Base-by-base conservation (phyloP, 2,797 vertebrate genomes). In the Spheniscus humboldti region DNA sequence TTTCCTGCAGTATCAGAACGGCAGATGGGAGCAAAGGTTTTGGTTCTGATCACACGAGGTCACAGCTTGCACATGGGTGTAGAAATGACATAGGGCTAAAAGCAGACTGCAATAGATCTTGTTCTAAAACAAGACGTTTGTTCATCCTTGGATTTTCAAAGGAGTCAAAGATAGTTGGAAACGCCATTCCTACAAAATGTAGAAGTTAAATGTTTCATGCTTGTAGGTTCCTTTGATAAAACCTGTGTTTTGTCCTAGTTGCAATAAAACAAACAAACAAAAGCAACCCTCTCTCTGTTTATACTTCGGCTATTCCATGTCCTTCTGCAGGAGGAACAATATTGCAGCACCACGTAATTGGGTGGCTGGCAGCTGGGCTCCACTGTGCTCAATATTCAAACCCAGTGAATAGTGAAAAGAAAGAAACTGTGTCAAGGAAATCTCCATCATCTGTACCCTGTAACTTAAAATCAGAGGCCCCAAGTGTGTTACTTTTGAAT, bases 1-100 rank as follows among this genome's bases (percentile, higher is more conserved):
- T 94, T 71, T 97, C 77, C 67, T 92, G 86, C 88, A 72, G 80
- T 45, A 33, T 86, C 84, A 76, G 89, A 91, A 69, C 59, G 39
- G 79, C 45, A 80, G 84, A 74, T 15, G 7, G 31, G 66, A 91
- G 50, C 64, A 71, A 57, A 27, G 72, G 48, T 39, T 37, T 77
- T 85, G 60, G 80, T 90, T 82, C 68, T 88, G 72, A 80, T 79
- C 63, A 77, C 41, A 37, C 22, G 71, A 82, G 63, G 71, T 91
- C 63, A 77, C 55, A 78, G 76, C 19, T 63, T 89, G 66, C 43
- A 52, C n/a, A 63, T 1, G 35, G 10, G 37, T 74, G 20, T 68
- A 92, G 77, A 94, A 95, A 86, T 43, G 18, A 37, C 27, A 63
- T 4, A 74, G 56, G 39, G 41, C 82, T 94, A 83, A 90, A 96